Evolutionary conservation across 2,888 invertebrate genomes (phyloP), one percentile per base, ranked within the genome.

Genomic region (Melolontha melolontha): DNA sequence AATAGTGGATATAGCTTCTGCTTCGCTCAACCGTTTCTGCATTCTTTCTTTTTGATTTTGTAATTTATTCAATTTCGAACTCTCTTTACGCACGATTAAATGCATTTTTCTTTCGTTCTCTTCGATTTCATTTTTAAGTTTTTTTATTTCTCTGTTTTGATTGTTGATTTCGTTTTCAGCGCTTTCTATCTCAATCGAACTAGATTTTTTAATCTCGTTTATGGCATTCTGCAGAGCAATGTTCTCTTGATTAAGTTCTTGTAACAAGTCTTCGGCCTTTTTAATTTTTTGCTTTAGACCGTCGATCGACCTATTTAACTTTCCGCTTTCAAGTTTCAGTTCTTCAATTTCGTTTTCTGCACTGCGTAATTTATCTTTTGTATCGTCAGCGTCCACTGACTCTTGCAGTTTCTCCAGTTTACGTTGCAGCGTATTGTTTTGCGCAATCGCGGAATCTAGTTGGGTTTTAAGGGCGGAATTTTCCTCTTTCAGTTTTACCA

Each of bases 171-270:
- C 66, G 12, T 54, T 63, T 47, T 70, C 62, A 5, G 55, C 27
- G 42, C 66, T 55, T n/a, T 63, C 66, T 51, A 68, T n/a, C 16
- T 66, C 66, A 16, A 62, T 51, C n/a, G 42, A n/a, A 22, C 59
- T 51, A 1, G 41, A 11, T 10, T 62, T 65, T 50, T 66, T 71
- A 42, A 63, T 50, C 11, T 50, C 62, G 39, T 51, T 64, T 22
- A 63, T 44, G 11, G 34, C 39, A 5, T 62, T 39, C 34, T 62
- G 47, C 10, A 62, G 47, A 7, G 16, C 0, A 12, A 14, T 16
- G 10, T 62, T 47, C 14, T 51, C 64, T 12, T 64, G 44, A 39
- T 66, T 57, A 41, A 67, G 40, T 22, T 69, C 63, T 17, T 47
- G n/a, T 14, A 65, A 14, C 10, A 68, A 40, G 1, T 29, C 52